Base-by-base conservation (phyloP, 2,888 invertebrate genomes). In the Nasonia oneida region DNA sequence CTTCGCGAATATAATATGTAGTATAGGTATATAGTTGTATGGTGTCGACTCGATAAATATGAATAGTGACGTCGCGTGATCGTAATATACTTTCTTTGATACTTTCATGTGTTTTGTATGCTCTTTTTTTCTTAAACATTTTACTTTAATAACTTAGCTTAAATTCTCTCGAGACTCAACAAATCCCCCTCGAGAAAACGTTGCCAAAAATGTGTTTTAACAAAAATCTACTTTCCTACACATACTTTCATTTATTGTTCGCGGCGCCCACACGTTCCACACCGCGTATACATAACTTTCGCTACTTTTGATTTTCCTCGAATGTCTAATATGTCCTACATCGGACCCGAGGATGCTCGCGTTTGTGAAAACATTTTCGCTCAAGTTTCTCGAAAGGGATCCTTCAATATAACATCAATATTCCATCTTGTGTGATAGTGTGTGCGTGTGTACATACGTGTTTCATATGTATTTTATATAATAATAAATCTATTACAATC, bases 101-200 rank as follows among this genome's bases (percentile, higher is more conserved):
- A 92, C 91, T 92, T 92, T 92, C 92, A 91, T 91, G 53, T 14
- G 73, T 84, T 82, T 81, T 57, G 23, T 70, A n/a, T 70, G 23
- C 29, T 29, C 37, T 29, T 71, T 75, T 75, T 47, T 81, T 73
- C 81, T 83, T 85, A 83, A 85, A 85, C 15, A 83, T 87, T 83
- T 85, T 42, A 75, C 12, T 81, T 79, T 42, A 33, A 75, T 85
- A 85, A 85, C 81, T 75, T 81, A 84, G 14, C 18, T 83, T 87
- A 83, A 83, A 85, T 78, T 70, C 57, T 85, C 64, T 83, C 18
- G n/a, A 79, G 42, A 78, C 47, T 74, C 47, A 73, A 79, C 75
- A 75, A 79, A 82, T 81, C 77, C 82, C 82, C 37, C 10, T 85
- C 78, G 79, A 81, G 70, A 79, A 84, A 64, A 37, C 33, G 37